Evolutionary conservation across 1,140 invertebrate species (phyloP).

Genomic region (Ostrea denselamellosa): DNA sequence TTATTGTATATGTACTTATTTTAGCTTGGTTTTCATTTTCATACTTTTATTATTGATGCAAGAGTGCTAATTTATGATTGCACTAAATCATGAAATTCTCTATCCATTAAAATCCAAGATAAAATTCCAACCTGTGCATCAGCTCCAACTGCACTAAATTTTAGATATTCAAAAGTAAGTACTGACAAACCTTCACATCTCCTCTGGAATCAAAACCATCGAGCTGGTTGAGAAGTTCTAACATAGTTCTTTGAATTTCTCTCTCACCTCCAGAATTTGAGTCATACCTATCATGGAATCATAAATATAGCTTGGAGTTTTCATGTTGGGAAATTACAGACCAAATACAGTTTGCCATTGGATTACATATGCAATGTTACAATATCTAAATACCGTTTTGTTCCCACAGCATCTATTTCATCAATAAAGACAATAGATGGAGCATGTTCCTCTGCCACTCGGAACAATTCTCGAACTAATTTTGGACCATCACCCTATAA

Average conservation of each 20-base stretch:
- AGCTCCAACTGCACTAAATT: no score
- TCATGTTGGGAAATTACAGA: neutral
- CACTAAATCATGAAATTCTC: no score
- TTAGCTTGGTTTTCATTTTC: no score
- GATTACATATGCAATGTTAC: neutral
- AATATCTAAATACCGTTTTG: constrained; percentile 86
- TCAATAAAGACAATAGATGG: constrained; percentile 99
- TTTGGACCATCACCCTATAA: constrained; percentile 97
- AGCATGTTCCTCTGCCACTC: constrained; percentile 99
- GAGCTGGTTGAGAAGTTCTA: constrained; percentile 98
- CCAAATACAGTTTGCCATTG: no score
- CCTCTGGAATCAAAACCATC: constrained; percentile 99
- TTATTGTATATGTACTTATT: neutral
- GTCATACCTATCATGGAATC: constrained; percentile 86
- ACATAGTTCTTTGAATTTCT: constrained; percentile 99
- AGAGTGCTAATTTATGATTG: no score
- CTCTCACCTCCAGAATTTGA: constrained; percentile 99
- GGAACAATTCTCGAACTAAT: constrained; percentile 96
- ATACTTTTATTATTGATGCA: no score
- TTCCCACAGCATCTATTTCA: constrained; percentile 99
- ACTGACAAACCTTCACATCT: constrained; percentile 91
- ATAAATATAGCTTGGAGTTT: neutral
- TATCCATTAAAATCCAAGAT: no score
- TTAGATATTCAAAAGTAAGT: neutral
- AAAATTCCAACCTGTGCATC: no score